Evolutionary conservation across 2,888 invertebrate species (phyloP), one percentile per base, ranked within the genome.

Genomic region (Acleris literana): DNA sequence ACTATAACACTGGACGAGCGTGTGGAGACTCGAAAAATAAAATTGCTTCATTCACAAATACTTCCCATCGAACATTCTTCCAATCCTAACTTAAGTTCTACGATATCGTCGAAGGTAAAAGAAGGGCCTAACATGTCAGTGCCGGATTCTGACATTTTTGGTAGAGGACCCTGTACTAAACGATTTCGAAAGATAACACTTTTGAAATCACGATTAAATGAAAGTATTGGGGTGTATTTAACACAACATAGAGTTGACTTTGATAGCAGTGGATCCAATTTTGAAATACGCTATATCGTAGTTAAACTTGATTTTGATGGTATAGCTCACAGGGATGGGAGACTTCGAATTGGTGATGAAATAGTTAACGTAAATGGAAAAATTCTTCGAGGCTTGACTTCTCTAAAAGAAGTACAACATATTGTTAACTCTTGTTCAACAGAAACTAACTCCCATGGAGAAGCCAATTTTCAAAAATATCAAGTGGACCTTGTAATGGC

Each of bases 281-380:
- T 89, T 74, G 94, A 95, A 85, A 93, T 94, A 71, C 90, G 94
- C 29, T 94, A 95, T 74, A 93, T 94, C 68, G 93, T 95, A 66
- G 94, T 94, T 20, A 94, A 94, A 78, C 88, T 95, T 57, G 95
- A 95, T 72, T 90, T 93, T 54, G 94, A 94, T 70, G 95, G 95
- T 58, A 94, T 95, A 83, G 95, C 95, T 25, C 94, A 94, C 71
- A 96, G 97, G 86, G 96, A 97, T 83, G 97, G 97, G 20, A 94
- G 96, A 75, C 93, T 98, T 69, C 94, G 95, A 76, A 94, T 97
- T 67, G 97, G 97, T 16, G 98, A 98, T 87, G 97, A 98, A 93
- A 96, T 98, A 71, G 95, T 98, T 13, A 96, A 97, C 86, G 96
- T 97, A 39, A 98, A 98, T 84, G 97, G 97, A 11, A 95, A 94